These are phyloP conservation scores for Thymallus thymallus DNA, from an alignment of 2,113 vertebrate genomes.

Conservation along the genomic window DNA sequence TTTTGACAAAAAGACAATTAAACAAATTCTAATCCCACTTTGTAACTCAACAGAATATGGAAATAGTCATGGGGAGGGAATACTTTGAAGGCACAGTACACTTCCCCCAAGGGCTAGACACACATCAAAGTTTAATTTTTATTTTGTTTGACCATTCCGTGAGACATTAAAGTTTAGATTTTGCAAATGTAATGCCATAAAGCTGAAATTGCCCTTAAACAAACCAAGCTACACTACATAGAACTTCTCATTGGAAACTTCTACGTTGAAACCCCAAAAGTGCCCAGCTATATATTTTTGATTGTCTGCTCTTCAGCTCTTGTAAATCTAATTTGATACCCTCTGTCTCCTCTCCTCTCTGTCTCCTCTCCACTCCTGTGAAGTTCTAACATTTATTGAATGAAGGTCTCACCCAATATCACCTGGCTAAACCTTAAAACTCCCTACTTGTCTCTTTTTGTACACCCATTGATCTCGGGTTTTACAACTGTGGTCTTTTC, in stretches of 20 bases:
- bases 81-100: no score
- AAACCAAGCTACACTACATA: slow-evolving; percentile 43
- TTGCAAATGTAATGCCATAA: slow-evolving; percentile 11
- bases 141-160: slow-evolving; percentile 33
- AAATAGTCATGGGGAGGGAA: no score
- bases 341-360: slow-evolving; percentile 13
- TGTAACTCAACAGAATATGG: no score
- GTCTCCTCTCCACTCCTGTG: slow-evolving; percentile 21
- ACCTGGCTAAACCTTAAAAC: slow-evolving; percentile 56
- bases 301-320: slow-evolving; percentile 40
- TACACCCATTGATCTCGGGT: slow-evolving; percentile 55
- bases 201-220: slow-evolving; percentile 46
- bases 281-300: slow-evolving; percentile 48
- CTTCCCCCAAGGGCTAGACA: no score
- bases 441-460: slow-evolving; percentile 58
- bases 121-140: no score
- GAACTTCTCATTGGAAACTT: slow-evolving; percentile 47
- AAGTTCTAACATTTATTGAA: slow-evolving; percentile 50
- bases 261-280: slow-evolving; percentile 37
- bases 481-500: slow-evolving; percentile 41
- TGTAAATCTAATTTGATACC: slow-evolving; percentile 69
- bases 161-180: slow-evolving; percentile 40
- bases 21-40: no score
- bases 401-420: slow-evolving; percentile 49
- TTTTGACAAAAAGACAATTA: no score